Conservation (phyloP, 2,797 vertebrate genomes). For the Megalops cyprinoides region DNA sequence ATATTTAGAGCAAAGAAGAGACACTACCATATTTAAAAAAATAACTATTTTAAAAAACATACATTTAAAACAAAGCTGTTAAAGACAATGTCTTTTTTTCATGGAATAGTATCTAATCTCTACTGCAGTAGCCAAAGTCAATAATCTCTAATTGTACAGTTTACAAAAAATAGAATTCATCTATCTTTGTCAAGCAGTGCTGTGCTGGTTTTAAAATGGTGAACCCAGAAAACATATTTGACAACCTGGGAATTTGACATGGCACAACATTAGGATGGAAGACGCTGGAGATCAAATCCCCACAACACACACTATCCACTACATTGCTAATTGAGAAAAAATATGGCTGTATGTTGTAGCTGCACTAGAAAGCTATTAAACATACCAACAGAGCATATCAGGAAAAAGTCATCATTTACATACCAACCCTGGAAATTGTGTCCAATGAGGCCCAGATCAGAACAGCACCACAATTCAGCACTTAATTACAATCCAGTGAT, state of each 20-base stretch:
- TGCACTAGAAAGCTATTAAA: no score
- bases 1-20: neutral
- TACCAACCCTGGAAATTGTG: no score
- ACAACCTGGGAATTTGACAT: no score
- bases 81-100: neutral
- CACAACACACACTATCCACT: neutral
- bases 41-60: neutral
- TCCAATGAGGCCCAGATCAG: no score
- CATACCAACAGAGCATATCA: no score
- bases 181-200: neutral
- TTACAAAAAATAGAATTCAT: neutral
- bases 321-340: neutral
- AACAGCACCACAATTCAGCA: no score
- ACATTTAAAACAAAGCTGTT: neutral
- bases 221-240: neutral
- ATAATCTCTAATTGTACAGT: neutral
- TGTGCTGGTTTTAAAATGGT: neutral
- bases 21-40: conserved; percentile 1
- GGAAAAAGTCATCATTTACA: no score
- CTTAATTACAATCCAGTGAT: no score
- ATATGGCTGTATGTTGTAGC: no score
- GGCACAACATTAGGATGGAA: neutral
- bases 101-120: neutral
- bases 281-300: neutral
- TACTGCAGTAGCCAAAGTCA: neutral